Evolutionary conservation across 2,797 vertebrate species (phyloP), one percentile per base, ranked within the genome.

Genomic region (Malacoctenus gilli): DNA sequence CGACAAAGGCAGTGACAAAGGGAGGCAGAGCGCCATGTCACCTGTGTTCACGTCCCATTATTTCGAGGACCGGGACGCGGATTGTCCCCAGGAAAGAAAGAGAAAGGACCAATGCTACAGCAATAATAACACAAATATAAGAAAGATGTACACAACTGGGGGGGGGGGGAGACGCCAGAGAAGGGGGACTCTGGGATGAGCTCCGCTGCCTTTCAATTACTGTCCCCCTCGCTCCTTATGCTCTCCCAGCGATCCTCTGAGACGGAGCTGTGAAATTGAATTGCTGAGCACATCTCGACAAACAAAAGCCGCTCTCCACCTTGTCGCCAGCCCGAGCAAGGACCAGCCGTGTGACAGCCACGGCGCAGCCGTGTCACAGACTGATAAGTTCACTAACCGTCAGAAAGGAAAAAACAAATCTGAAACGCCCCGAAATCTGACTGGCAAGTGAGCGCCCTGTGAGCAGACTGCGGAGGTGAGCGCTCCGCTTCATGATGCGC

Each of bases 211-310:
- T 88, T 88, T 87, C 85, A 79, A 80, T 87, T 83, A 87, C 65
- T 47, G 67, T 59, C 62, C 73, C 72, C 64, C 20, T 84, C 70
- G 66, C 59, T 79, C 59, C 80, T 75, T 60, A 57, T 48, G 68
- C 68, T 68, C 54, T 70, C 75, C 54, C 61, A 64, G 65, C 51
- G 68, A 62, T 79, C 82, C 67, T 69, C 66, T 56, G 83, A 83
- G 78, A 87, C 60, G 2, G 64, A 70, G 59, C 74, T 81, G 81
- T 82, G 82, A 85, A 86, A 85, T 85, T 88, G 80, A 87, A 86
- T 85, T 85, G 79, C 76, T 31, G 76, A 85, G 79, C 80, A 81
- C 75, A 85, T 88, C 83, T 80, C 14, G 1, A 63, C 78, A 85
- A 87, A 88, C 81, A 86, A 83, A n/a, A 84, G 79, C 79, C 51